These are phyloP conservation scores for Eulacestoma nigropectus DNA, from an alignment of 2,113 vertebrate species.

Conservation along the genomic window DNA sequence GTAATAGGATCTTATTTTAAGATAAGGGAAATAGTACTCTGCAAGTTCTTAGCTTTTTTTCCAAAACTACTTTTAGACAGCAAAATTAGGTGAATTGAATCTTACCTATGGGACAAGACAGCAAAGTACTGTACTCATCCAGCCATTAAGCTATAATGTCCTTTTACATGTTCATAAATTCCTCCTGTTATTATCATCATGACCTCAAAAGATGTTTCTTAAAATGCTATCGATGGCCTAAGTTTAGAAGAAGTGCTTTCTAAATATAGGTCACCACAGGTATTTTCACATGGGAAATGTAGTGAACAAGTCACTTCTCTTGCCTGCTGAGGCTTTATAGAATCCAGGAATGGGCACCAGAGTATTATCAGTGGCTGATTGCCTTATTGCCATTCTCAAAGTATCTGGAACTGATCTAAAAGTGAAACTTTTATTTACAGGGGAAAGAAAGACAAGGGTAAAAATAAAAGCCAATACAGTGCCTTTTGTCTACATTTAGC, in stretches of 20 bases:
- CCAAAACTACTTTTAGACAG: background rate
- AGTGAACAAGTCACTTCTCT: background rate
- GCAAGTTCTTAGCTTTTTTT: background rate
- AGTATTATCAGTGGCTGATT: background rate
- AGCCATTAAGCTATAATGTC: background rate
- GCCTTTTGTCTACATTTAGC: conserved; percentile 4
- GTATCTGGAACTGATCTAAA: background rate
- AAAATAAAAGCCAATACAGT: background rate
- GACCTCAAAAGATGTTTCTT: background rate
- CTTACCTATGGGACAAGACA: background rate
- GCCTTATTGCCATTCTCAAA: background rate
- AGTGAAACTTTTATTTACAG: background rate
- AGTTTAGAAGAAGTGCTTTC: background rate
- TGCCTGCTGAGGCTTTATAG: background rate
- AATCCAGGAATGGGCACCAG: background rate
- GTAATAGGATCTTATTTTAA: background rate
- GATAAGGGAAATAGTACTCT: background rate
- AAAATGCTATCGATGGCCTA: background rate
- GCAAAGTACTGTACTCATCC: background rate
- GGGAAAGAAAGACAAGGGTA: background rate
- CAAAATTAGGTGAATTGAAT: background rate
- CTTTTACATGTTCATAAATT: background rate
- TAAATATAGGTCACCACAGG: background rate
- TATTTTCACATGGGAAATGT: background rate
- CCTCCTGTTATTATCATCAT: background rate